Base-by-base conservation (phyloP, 2,113 vertebrate species). In the Sapayoa aenigma region DNA sequence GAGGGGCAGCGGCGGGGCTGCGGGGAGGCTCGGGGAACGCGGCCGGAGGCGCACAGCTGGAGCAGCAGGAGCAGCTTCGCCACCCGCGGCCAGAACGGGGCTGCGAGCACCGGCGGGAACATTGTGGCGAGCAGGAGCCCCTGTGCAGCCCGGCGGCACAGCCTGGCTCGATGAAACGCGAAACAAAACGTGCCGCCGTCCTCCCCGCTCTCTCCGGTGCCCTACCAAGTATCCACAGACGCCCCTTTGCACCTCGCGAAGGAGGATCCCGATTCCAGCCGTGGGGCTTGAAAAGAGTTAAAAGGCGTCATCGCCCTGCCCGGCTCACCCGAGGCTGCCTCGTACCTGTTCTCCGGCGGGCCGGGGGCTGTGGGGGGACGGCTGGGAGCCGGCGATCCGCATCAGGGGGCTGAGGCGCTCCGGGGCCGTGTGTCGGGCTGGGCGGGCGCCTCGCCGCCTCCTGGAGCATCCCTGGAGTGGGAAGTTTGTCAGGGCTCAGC, bases 1-100 rank as follows among this genome's bases (percentile, higher is more conserved):
- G 81, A 5, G 18, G 97, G 98, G 92, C 99, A 98, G 74, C 79
- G 33, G 14, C 4, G 96, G 74, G 91, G 68, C 28, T 42, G 71
- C 6, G 42, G n/a, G 19, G 85, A 31, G 24, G 47, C 5, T 1
- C 23, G 73, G 59, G 80, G 15, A 17, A 50, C 69, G 1, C 12
- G 16, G 46, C 95, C 30, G 1, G 16, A 72, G 11, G 23, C 2
- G 8, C 92, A 67, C 41, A 89, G 60, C 49, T 87, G 94, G 25
- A 93, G 44, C 28, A 93, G 47, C 55, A 96, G 90, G 31, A 84
- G 9, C 63, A 92, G 73, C 59, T 92, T 88, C 2, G 18, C 87
- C 44, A 68, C 72, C 56, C 82, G 5, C 12, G 11, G n/a, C 94
- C 95, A 46, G 69, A 94, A 56, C 37, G 37, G 31, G 47, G 77